Evolutionary conservation across 2,113 vertebrate genomes (phyloP).

Genomic region (Xiphorhynchus elegans): DNA sequence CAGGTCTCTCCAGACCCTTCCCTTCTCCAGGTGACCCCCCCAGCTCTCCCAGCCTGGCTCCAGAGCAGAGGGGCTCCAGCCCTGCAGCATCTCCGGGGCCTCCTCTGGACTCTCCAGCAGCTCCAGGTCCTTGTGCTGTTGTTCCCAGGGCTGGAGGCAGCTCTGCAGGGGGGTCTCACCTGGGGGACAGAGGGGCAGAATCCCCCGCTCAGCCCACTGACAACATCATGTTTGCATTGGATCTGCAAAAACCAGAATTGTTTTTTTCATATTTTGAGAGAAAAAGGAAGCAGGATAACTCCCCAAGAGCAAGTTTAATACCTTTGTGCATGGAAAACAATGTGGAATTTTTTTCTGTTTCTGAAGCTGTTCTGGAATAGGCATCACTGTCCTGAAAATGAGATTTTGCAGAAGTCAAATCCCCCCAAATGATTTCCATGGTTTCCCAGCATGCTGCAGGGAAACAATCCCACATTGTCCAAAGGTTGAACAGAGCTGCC

Average conservation of each 20-base stretch:
- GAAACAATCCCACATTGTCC: neutral
- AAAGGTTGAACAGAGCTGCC: neutral
- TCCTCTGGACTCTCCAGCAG: neutral
- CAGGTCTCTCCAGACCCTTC: too few species aligned
- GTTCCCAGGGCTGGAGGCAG: neutral
- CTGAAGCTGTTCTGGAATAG: neutral
- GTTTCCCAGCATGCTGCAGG: neutral
- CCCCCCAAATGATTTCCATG: neutral
- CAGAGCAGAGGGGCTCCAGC: neutral
- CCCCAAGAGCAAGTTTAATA: neutral
- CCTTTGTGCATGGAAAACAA: neutral
- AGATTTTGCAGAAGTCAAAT: neutral
- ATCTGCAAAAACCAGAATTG: neutral
- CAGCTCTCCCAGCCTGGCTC: neutral
- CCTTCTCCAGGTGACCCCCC: neutral
- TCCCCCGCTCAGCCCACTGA: too few species aligned
- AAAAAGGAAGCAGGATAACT: neutral
- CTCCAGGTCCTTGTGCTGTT: neutral
- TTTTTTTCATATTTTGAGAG: neutral
- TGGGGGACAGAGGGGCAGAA: neutral
- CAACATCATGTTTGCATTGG: accelerated
- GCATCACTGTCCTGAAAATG: neutral
- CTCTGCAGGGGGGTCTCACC: neutral
- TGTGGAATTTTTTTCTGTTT: neutral
- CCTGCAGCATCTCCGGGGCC: neutral